A percentile compares a stretch with the other conserved stretches of the same genome.
phyloP scores from a whole-genome alignment of 2,888 invertebrate genomes.

The Catotricha subobsoleta region DNA sequence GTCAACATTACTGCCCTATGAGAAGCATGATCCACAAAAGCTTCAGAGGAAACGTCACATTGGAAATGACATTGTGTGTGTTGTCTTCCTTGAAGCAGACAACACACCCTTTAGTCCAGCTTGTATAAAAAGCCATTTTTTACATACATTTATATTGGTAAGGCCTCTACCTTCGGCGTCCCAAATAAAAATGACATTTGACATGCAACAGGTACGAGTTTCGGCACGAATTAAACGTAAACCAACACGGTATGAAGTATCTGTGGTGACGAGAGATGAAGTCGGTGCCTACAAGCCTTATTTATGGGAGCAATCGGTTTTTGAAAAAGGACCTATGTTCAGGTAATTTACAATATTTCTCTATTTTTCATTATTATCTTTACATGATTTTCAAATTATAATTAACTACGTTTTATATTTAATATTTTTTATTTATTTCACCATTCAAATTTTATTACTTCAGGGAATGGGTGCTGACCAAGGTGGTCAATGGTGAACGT shows the following conservation, averaged over 20 bases:
- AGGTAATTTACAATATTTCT: constrained; percentile 33
- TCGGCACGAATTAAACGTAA: constrained; percentile 73
- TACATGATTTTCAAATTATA: background rate
- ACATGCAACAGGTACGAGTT: constrained; percentile 47
- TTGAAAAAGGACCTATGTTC: constrained; percentile 89
- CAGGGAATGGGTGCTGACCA: constrained; percentile 79
- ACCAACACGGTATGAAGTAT: constrained; percentile 77
- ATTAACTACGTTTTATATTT: background rate
- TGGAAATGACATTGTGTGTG: constrained; percentile 88
- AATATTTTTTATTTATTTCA: background rate
- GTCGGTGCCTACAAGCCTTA: constrained; percentile 92
- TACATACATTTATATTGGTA: constrained; percentile 76
- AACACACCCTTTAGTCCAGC: constrained; percentile 84
- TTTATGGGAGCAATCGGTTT: constrained; percentile 86
- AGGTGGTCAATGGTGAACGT: constrained; percentile 84
- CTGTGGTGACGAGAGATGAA: constrained; percentile 84
- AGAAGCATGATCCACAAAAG: constrained; percentile 84
- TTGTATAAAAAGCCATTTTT: constrained; percentile 86
- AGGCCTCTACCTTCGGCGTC: constrained; percentile 10
- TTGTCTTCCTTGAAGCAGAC: constrained; percentile 84
- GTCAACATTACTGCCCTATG: constrained; percentile 77
- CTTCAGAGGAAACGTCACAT: constrained; percentile 83
- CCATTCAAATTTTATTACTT: constrained; percentile 4
- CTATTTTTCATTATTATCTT: background rate
- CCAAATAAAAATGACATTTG: constrained; percentile 11